Evolutionary conservation across 2,888 invertebrate species (phyloP), one percentile per base, ranked within the genome.

Genomic region (Apoda limacodes): DNA sequence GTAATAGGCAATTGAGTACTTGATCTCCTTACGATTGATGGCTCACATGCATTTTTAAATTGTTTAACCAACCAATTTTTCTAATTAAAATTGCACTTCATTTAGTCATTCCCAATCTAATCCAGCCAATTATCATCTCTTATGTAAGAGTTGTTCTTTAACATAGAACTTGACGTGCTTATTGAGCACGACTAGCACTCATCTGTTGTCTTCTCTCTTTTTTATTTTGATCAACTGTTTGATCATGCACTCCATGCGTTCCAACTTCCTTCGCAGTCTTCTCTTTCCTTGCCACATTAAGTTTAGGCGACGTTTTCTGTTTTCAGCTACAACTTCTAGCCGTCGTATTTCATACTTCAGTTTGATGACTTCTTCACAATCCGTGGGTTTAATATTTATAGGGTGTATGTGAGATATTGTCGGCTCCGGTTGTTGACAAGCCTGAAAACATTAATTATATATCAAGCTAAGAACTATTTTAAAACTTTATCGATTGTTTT

Each of bases 301-400:
- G 14, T 62, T 60, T 5, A 72, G 42, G 26, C 55, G 55, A 17
- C 48, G 53, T 35, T 64, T 70, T 21, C 71, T 51, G 10, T 59
- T 62, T 3, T 55, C 60, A 0, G 75, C 64, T 3, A 74, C 53
- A 2, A 63, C 45, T 45, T 70, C 66, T 5, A 75, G 40, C 30
- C 69, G 53, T 1, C 50, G 51, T 1, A 75, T 51, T 51, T 63
- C 69, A 39, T 63, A 44, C 41, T 70, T 75, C 1, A 75, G 40
- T 36, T 62, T 38, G 2, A 66, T 51, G 0, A 71, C 61, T 46
- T 74, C 70, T 25, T 61, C 51, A 0, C 69, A 41, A 29, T 76
- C 72, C 1, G 48, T 49, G 1, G 62, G 48, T 9, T 50, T 49
- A 2, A 69, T 52, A 9, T 68, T 55, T 13, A 59, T 32, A 1